Base-by-base conservation (phyloP, 1,140 invertebrate genomes). In the Globodera rostochiensis region DNA sequence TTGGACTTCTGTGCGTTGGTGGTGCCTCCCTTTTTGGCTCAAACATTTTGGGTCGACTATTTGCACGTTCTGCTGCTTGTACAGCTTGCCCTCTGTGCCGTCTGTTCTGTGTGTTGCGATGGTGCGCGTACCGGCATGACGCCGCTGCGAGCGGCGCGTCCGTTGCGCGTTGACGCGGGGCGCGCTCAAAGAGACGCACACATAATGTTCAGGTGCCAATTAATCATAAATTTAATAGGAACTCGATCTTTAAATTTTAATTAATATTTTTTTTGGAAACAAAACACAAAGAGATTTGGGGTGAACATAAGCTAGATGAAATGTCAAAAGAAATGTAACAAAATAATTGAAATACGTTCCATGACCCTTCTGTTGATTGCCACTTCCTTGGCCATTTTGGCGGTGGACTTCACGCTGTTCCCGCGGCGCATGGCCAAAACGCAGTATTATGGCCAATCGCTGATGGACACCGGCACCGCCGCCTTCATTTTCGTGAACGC, bases 381-480 rank as follows among this genome's bases (percentile, higher is more conserved):
- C 64, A 95, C 95, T 45, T 92, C 92, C 1, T 91, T 95, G 82
- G 94, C 93, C 83, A 98, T 98, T 85, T 90, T 98, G 50, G 96
- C 95, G 21, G 95, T 98, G 0, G 96, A 98, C 91, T 98, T 98
- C 91, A 91, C 91, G 36, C 91, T 94, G 53, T 98, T 96, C 91
- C 95, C 96, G 1, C 90, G 93, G 66, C 91, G 93, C 80, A 94
- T 95, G 90, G 94, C 93, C 0, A 98, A 98, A 91, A 95, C 95
- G 11, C 93, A 95, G 89, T 92, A 89, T 0, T 96, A 92, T 91
- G 96, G 97, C 1, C 95, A 93, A 85, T 94, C 95, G 87, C 89
- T 96, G 21, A 98, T 98, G 97, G 97, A 98, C 89, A 92, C 94
- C 64, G 96, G 96, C 45, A 96, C 98, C 15, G 96, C 95, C 0